phyloP scores from a whole-genome alignment of 2,113 vertebrate species.

The Heloderma charlesbogerti region DNA sequence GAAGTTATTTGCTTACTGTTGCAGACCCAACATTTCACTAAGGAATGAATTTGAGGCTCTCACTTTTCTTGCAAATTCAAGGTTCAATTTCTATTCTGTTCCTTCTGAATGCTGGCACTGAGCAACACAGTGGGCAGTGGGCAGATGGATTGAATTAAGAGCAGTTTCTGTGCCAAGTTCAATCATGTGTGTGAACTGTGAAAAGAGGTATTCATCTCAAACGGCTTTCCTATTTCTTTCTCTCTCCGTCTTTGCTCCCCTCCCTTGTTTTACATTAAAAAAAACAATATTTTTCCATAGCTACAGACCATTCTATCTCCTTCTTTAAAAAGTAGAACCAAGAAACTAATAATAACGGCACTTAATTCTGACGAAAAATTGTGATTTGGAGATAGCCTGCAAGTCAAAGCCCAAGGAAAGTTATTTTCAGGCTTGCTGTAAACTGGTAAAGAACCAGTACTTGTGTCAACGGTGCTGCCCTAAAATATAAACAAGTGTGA shows the following conservation, averaged over 20 bases:
- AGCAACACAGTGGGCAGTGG: slow-evolving; percentile 27
- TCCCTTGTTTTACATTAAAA: slow-evolving; percentile 54
- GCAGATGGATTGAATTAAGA: slow-evolving; percentile 71
- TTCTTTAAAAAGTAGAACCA: slow-evolving; percentile 51
- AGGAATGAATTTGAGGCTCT: slow-evolving; percentile 40
- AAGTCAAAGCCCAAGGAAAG: background rate
- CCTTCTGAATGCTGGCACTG: slow-evolving; percentile 53
- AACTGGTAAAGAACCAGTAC: background rate
- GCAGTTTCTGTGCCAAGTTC: slow-evolving; percentile 54
- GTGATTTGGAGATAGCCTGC: background rate
- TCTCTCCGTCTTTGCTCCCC: slow-evolving; percentile 5
- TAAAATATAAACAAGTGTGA: background rate
- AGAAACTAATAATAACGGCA: slow-evolving; percentile 19
- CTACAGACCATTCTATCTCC: slow-evolving; percentile 27
- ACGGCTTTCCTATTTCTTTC: slow-evolving; percentile 16
- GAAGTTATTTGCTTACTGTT: background rate
- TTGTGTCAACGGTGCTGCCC: background rate
- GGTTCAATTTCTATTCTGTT: slow-evolving; percentile 54
- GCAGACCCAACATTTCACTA: slow-evolving; percentile 3
- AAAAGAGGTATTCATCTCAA: slow-evolving; percentile 69
- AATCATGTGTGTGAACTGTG: slow-evolving; percentile 60
- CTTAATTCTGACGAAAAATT: background rate
- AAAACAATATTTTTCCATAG: slow-evolving; percentile 45
- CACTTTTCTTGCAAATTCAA: slow-evolving; percentile 60
- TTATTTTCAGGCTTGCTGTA: background rate